Base-by-base conservation (phyloP, 2,113 vertebrate species). In the Pimephales promelas region DNA sequence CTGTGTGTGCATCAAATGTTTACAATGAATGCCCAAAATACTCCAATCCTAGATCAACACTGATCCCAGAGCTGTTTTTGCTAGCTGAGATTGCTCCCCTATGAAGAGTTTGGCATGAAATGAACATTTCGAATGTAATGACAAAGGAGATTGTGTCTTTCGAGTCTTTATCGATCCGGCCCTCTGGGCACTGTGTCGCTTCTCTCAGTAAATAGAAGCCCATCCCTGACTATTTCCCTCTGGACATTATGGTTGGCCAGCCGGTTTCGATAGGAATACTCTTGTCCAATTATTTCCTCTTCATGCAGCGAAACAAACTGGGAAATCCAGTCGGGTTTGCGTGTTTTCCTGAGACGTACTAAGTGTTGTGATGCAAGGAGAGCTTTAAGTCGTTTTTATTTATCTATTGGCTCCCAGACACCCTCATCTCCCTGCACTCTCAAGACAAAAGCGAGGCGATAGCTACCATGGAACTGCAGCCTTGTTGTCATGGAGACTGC, bases 401-500 rank as follows among this genome's bases (percentile, higher is more conserved):
- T 92, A 92, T 92, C 91, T 90, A 92, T 91, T 88, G 88, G 86
- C 89, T 87, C 84, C 86, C 86, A 83, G 89, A 88, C 86, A 87
- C 89, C 77, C 90, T 92, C 88, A 90, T 93, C 92, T 90, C 90
- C 83, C 83, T 78, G 74, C 90, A 90, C 89, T 91, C 90, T 90
- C 89, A 90, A 93, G 92, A 94, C 92, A 94, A 94, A 93, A 92
- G 90, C 85, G 87, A 89, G 88, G 68, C 90, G 87, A 71, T 88
- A 88, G 91, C 90, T 88, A 88, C 90, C 81, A 80, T 89, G 86
- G 90, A 90, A 89, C 91, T 93, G 91, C 90, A 92, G 90, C 87
- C 90, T 70, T 87, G 93, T 95, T 92, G 94, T 93, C 94, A 95
- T 94, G 93, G 94, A 94, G 93, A 95, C 94, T 92, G 93, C 86